A percentile compares a stretch with the other conserved stretches of the same genome.
Evolutionary conservation across 2,888 invertebrate genomes (phyloP).

Genomic region (Blera fallax): DNA sequence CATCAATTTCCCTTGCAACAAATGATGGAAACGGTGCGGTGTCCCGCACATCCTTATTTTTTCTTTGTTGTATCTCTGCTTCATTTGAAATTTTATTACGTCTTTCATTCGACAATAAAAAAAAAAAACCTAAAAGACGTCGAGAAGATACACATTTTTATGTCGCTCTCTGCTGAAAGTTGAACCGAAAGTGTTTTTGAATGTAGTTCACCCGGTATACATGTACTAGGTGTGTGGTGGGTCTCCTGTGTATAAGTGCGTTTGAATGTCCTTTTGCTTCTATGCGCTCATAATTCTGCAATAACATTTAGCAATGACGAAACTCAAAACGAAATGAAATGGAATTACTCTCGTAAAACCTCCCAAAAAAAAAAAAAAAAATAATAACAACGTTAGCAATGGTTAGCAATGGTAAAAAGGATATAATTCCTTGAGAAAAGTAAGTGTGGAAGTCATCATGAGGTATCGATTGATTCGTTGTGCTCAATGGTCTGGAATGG

Average conservation of each 20-base stretch:
- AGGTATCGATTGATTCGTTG: constrained; percentile 31
- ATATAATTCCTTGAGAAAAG: constrained; percentile 28
- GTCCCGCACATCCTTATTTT: not conserved
- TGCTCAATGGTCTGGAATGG: constrained; percentile 36
- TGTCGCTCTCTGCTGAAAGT: not conserved
- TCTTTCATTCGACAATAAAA: constrained; percentile 48
- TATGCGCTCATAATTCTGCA: constrained; percentile 49
- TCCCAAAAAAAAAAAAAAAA: not conserved
- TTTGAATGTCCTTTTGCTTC: constrained; percentile 33
- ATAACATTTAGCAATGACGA: constrained; percentile 51
- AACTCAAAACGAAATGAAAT: constrained; percentile 34
- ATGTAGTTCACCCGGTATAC: not conserved
- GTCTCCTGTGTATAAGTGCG: constrained; percentile 1
- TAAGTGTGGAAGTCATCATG: constrained; percentile 35
- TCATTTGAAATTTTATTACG: constrained; percentile 50
- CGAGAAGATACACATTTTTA: constrained; percentile 23
- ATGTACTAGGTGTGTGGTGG: not conserved
- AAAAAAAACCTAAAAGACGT: not conserved
- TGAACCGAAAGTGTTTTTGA: constrained; percentile 29
- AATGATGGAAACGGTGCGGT: constrained; percentile 14
- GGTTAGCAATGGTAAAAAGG: not conserved
- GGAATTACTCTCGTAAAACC: constrained; percentile 29
- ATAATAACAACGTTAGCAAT: not conserved
- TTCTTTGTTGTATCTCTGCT: constrained; percentile 12
- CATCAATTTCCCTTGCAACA: constrained; percentile 40